phyloP scores from a whole-genome alignment of 2,113 vertebrate genomes.

The Ascaphus truei region DNA sequence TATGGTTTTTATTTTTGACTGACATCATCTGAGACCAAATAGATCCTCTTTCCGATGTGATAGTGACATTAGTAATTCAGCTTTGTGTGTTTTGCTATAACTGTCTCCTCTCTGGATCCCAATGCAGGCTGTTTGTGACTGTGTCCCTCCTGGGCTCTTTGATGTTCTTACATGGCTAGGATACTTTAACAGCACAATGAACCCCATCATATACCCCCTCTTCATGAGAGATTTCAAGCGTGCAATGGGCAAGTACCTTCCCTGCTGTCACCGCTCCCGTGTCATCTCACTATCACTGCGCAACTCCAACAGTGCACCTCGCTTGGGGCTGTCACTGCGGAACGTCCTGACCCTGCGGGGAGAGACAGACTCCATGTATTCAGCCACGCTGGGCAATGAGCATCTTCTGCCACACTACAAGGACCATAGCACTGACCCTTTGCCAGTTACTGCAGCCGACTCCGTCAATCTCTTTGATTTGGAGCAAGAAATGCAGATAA shows the following conservation, averaged over 20 bases:
- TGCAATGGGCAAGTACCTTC: conserved; percentile 81
- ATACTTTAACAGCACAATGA: conserved; percentile 98
- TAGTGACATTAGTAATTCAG: too few species aligned
- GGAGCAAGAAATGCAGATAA: conserved; percentile 56
- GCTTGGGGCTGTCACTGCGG: conserved; percentile 52
- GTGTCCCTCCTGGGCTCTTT: conserved; percentile 74
- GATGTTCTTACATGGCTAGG: conserved; percentile 93
- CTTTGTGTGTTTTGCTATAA: too few species aligned
- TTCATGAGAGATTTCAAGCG: conserved; percentile 97
- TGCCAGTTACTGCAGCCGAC: conserved; percentile 43
- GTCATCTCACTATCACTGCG: conserved; percentile 81
- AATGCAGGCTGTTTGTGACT: conserved; percentile 85
- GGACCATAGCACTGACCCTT: neutral
- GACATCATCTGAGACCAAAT: too few species aligned
- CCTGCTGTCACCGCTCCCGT: conserved; percentile 70
- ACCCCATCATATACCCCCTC: conserved; percentile 95
- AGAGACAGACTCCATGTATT: conserved; percentile 57
- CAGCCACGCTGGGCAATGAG: conserved; percentile 45
- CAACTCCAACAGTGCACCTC: conserved; percentile 79
- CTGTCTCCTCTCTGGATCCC: neutral
- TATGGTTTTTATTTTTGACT: too few species aligned
- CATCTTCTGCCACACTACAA: conserved; percentile 12
- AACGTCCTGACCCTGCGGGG: conserved; percentile 60
- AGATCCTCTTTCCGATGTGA: too few species aligned
- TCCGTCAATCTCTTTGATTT: conserved; percentile 61